phyloP scores from a whole-genome alignment of 1,140 invertebrate genomes.

The Oreohelix idahoensis region DNA sequence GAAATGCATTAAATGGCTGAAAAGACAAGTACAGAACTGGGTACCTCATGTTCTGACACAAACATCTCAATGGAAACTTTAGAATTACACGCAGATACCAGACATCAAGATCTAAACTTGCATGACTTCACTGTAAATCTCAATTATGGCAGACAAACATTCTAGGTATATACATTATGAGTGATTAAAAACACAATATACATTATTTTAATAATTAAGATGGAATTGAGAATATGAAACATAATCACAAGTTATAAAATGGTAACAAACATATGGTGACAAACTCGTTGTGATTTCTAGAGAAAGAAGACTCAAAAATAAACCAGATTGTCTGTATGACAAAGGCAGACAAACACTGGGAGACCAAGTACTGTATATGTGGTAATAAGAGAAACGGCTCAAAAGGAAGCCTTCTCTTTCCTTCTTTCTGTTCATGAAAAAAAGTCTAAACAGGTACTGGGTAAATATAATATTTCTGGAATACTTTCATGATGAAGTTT shows the following conservation, averaged over 20 bases:
- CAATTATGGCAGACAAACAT: background rate
- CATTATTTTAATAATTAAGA: constrained; percentile 24
- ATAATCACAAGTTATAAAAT: constrained; percentile 35
- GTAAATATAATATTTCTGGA: constrained; percentile 54
- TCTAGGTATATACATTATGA: constrained; percentile 6
- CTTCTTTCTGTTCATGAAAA: constrained; percentile 45
- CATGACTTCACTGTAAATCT: background rate
- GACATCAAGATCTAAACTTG: no score
- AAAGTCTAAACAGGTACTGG: constrained; percentile 47
- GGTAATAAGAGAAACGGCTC: constrained; percentile 55
- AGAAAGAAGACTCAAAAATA: constrained; percentile 31
- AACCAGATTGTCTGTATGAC: constrained; percentile 43
- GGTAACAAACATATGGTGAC: constrained; percentile 25
- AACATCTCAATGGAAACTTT: no score
- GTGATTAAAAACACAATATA: constrained; percentile 30
- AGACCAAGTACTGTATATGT: constrained; percentile 40
- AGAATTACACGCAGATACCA: no score
- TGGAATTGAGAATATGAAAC: constrained; percentile 37
- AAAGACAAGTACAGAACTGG: no score
- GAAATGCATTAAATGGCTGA: no score
- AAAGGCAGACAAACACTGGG: constrained; percentile 43
- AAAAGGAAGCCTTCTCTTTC: constrained; percentile 67
- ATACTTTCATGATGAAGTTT: constrained; percentile 46
- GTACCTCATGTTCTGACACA: no score
- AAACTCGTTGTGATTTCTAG: constrained; percentile 42